Evolutionary conservation across 2,113 vertebrate species (phyloP), one percentile per base, ranked within the genome.

Genomic region (Tinamus guttatus): DNA sequence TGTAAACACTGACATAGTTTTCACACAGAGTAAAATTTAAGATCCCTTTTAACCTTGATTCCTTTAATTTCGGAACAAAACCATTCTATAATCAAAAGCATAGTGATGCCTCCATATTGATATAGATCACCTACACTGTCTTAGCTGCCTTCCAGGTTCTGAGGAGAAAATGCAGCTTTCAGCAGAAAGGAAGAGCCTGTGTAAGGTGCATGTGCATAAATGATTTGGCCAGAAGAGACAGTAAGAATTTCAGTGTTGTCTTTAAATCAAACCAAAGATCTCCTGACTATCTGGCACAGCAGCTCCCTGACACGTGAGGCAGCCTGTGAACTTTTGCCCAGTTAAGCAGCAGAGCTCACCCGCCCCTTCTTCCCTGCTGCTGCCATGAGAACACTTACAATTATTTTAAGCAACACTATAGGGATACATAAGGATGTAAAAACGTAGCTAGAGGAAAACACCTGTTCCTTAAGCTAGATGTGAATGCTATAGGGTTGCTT

Each of bases 161-260:
- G 60, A n/a, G 32, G 74, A 27, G 16, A 67, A 82, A 81, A 82
- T 5, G 13, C 21, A 16, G 7, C 51, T 79, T 73, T 45, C 7
- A 32, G n/a, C 0, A 34, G 58, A 43, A 6, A 81, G 36, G 17
- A 81, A 58, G 22, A 54, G 22, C 9, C 2, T 0, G 2, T 14
- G 32, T 18, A 24, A 85, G 28, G 54, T 9, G 2, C 9, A 1
- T 1, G 41, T 2, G 47, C 13, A 34, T 11, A 24, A 68, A 32
- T 0, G 27, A 40, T 15, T 0, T 0, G 40, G 32, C 38, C 60
- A 63, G 69, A 36, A 19, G 41, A 45, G 16, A 3, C 0, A 0
- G 0, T 3, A 38, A 1, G 25, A 58, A 77, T 7, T 36, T 25
- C 59, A 62, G 45, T 80, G 52, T 15, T 11, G 6, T 1, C 47